A percentile compares a stretch with the other conserved stretches of the same genome.
Conservation (phyloP, 2,113 vertebrate species). For the Hemiprocne comata region DNA sequence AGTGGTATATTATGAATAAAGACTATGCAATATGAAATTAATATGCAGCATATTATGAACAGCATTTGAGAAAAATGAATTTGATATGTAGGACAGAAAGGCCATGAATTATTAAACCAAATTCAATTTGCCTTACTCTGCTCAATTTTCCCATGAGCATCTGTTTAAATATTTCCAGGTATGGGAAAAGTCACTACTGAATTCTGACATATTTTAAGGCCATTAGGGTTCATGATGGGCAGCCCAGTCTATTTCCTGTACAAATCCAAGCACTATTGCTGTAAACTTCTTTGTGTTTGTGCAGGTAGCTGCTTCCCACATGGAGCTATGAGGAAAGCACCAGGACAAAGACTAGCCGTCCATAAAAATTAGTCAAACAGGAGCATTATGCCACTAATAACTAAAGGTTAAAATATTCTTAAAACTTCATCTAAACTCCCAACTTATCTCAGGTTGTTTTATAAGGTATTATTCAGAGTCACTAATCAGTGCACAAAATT, state of each 20-base stretch:
- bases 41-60: conserved; percentile 61
- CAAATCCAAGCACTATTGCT: not conserved
- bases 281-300: not conserved
- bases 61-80: conserved; percentile 58
- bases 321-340: not conserved
- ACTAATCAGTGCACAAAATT: not conserved
- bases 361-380: not conserved
- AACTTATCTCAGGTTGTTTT: not conserved
- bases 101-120: conserved; percentile 50
- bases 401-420: not conserved
- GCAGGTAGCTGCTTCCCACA: not conserved
- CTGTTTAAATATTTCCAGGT: conserved; percentile 11
- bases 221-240: not conserved
- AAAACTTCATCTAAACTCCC: not conserved
- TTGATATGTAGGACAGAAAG: conserved; percentile 52
- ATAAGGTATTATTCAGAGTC: not conserved
- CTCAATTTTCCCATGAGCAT: not conserved
- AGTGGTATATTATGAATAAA: conserved; percentile 63
- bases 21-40: conserved; percentile 61
- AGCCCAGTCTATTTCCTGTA: not conserved
- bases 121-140: conserved; percentile 40
- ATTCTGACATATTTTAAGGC: not conserved
- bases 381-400: not conserved
- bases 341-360: not conserved
- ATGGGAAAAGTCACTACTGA: not conserved